phyloP scores from a whole-genome alignment of 2,888 invertebrate species.

The Epinotia demarniana region DNA sequence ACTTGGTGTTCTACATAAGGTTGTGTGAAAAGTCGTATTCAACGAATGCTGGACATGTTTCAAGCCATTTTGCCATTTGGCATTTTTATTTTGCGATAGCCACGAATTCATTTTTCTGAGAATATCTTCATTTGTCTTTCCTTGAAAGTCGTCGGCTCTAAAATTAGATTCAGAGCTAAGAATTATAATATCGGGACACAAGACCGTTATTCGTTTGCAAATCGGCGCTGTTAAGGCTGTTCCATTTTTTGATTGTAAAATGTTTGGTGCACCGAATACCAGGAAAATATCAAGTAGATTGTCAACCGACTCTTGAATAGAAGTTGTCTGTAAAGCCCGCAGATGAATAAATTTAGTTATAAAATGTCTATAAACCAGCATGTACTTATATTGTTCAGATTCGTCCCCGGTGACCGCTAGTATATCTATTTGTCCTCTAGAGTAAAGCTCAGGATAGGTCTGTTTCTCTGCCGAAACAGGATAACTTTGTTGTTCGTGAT shows the following conservation, averaged over 20 bases:
- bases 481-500: background rate
- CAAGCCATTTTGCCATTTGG: constrained; percentile 64
- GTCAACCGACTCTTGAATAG: constrained; percentile 59
- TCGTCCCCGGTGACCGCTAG: constrained; percentile 59
- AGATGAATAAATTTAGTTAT: constrained; percentile 63
- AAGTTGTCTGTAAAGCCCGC: constrained; percentile 60
- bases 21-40: constrained; percentile 60
- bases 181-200: constrained; percentile 59
- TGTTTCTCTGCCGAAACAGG: background rate
- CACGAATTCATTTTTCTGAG: constrained; percentile 60
- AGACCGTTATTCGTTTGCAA: constrained; percentile 57
- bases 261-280: constrained; percentile 66
- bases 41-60: constrained; percentile 63
- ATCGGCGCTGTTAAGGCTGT: constrained; percentile 59
- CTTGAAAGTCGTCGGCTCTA: constrained; percentile 51
- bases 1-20: constrained; percentile 61
- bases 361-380: constrained; percentile 64
- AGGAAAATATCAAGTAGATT: constrained; percentile 63
- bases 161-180: constrained; percentile 55
- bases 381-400: constrained; percentile 61
- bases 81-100: constrained; percentile 57
- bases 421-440: constrained; percentile 65
- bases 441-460: constrained; percentile 60
- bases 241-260: constrained; percentile 68
- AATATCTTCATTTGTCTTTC: constrained; percentile 64